These are phyloP conservation scores for Scatophagus argus DNA, from an alignment of 2,113 vertebrate genomes.

Conservation along the genomic window DNA sequence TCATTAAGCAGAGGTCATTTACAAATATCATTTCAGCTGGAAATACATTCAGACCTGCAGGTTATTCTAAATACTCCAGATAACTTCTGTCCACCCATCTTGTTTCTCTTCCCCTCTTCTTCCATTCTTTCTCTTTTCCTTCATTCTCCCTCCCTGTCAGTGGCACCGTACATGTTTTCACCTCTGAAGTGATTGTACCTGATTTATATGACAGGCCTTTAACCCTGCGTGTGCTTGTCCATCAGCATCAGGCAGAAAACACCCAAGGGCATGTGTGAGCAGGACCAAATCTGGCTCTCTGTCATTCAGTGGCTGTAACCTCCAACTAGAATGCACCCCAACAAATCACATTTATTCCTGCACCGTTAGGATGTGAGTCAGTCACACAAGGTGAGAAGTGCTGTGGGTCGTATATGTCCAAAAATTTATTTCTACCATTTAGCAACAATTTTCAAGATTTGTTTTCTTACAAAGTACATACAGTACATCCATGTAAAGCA, in stretches of 20 bases:
- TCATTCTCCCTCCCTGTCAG: constrained; percentile 59
- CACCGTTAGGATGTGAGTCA: constrained; percentile 55
- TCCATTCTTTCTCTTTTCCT: constrained; percentile 31
- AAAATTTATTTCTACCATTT: constrained; percentile 32
- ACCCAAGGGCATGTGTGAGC: constrained; percentile 79
- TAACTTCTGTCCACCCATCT: constrained; percentile 50
- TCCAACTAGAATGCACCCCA: constrained; percentile 71
- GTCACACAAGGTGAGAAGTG: constrained; percentile 56
- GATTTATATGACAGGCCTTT: constrained; percentile 84
- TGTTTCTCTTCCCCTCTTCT: constrained; percentile 9
- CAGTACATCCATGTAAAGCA: background rate
- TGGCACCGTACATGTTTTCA: constrained; percentile 80
- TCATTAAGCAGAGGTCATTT: constrained; percentile 62
- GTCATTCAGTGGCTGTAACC: constrained; percentile 75
- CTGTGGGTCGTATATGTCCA: constrained; percentile 12
- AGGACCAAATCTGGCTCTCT: constrained; percentile 78
- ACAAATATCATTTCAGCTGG: constrained; percentile 57
- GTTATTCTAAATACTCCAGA: constrained; percentile 29
- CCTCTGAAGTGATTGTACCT: constrained; percentile 80
- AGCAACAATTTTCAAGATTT: background rate
- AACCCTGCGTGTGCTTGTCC: constrained; percentile 81
- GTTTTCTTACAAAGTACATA: background rate
- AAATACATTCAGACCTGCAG: constrained; percentile 53
- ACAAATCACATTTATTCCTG: constrained; percentile 78
- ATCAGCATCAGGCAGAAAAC: constrained; percentile 79